Base-by-base conservation (phyloP, 2,113 vertebrate genomes). In the Rhea pennata region DNA sequence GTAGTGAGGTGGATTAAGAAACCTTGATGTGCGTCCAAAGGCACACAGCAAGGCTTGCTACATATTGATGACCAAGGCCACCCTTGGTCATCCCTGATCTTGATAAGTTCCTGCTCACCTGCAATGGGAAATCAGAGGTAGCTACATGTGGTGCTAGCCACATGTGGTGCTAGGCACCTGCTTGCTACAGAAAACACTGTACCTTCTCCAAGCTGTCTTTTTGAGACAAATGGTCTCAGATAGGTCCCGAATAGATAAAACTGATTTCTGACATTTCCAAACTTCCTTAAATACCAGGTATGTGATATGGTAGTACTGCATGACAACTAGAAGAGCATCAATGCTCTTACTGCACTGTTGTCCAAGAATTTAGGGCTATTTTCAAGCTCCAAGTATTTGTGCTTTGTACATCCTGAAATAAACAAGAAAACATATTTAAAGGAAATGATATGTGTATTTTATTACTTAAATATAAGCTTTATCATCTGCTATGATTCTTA, bases 321-420 rank as follows among this genome's bases (percentile, higher is more conserved):
- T 44, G 6, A 8, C 44, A 61, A 56, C 64, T 48, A 76, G 27
- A 79, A 79, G 16, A 62, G 7, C 6, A 72, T 82, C 31, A 16
- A 10, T 4, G 2, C 12, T 79, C 46, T 89, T 56, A 48, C 11
- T 84, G 27, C 19, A 84, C 27, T 56, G 62, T 56, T 48, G 65
- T 86, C 59, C 44, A 50, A 94, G 70, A 56, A 33, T 62, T 90
- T 84, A 48, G 11, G 74, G 12, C 33, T 79, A 19, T 56, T 83
- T 40, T 92, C 48, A 66, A 70, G 56, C 46, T 31, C 24, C 15
- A 82, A 83, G 3, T 77, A 51, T 87, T 87, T 76, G 6, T 62
- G 91, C 87, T 95, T 51, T 73, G 9, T 93, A 64, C 73, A 40
- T 44, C 50, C 46, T 71, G 77, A 95, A 89, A 91, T 76, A 94